Evolutionary conservation across 2,888 invertebrate species (phyloP), one percentile per base, ranked within the genome.

Genomic region (Acholoe squamosa): DNA sequence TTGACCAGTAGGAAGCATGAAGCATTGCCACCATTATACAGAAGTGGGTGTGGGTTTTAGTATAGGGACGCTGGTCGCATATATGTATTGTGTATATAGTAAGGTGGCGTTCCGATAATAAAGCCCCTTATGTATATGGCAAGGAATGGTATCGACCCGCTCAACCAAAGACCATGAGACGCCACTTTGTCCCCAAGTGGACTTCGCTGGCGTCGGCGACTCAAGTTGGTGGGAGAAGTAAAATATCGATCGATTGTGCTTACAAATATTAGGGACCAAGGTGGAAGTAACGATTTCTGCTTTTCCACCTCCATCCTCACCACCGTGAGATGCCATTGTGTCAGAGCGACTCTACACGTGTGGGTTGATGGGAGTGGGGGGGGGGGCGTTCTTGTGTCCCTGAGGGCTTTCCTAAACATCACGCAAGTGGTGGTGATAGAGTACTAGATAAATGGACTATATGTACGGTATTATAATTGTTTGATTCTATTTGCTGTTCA

Each of bases 221-320:
- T 86, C 56, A 86, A 52, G 33, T 86, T 86, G 56, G 86, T 54
- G 54, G 14, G 31, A 52, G 54, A 56, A 86, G 86, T 54, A 86
- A 52, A 86, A n/a, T 86, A 86, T 86, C 33, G 86, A 52, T 19
- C 51, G 51, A 12, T 10, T 43, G 10, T 34, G n/a, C 51, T 84
- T 43, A 84, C 84, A 84, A 84, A 84, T 84, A 84, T 84, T 51
- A 51, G n/a, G 43, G 51, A 84, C 84, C 43, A 7, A 34, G 34
- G 84, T 84, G 43, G n/a, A 71, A 51, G 25, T 84, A 84, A 84
- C 84, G 84, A 84, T 84, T 84, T 84, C 51, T 51, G 34, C 51
- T 84, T 33, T 51, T 33, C 77, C 16, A 28, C 1, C 19, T 14
- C 31, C 34, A n/a, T n/a, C n/a, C n/a, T n/a, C n/a, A n/a, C n/a